Percentiles rank a stretch among this genome's conserved stretches.
Conservation (phyloP, 2,113 vertebrate species). For the Pituophis catenifer region DNA sequence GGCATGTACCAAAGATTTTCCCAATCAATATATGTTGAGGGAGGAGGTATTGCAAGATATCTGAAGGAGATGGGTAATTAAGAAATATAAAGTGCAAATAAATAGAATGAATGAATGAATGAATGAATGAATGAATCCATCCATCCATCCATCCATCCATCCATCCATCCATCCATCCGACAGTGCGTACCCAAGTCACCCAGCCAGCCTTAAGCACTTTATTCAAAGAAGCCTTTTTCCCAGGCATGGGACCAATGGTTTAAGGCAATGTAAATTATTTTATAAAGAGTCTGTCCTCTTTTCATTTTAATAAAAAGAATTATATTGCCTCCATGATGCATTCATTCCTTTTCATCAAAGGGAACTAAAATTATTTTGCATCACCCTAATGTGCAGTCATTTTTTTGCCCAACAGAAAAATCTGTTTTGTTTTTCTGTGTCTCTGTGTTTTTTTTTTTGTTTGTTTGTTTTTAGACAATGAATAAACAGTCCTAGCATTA, state of each 20-base stretch:
- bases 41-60: neutral
- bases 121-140: too few species aligned
- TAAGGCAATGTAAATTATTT: neutral
- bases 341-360: neutral
- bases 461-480: neutral
- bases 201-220: neutral
- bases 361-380: neutral
- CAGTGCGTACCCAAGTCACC: neutral
- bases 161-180: neutral
- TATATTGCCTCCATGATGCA: neutral
- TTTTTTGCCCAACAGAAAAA: neutral
- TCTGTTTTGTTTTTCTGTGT: neutral
- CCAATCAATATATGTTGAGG: neutral
- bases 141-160: too few species aligned
- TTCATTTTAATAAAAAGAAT: neutral
- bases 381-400: neutral
- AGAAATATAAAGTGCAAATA: neutral
- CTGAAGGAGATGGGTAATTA: neutral
- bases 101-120: too few species aligned
- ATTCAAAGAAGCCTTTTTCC: neutral
- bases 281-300: neutral
- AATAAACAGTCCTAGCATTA: neutral
- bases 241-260: neutral
- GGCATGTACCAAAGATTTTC: neutral
- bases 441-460: neutral